phyloP scores from a whole-genome alignment of 2,888 invertebrate genomes.

The Eupeodes latifasciatus region DNA sequence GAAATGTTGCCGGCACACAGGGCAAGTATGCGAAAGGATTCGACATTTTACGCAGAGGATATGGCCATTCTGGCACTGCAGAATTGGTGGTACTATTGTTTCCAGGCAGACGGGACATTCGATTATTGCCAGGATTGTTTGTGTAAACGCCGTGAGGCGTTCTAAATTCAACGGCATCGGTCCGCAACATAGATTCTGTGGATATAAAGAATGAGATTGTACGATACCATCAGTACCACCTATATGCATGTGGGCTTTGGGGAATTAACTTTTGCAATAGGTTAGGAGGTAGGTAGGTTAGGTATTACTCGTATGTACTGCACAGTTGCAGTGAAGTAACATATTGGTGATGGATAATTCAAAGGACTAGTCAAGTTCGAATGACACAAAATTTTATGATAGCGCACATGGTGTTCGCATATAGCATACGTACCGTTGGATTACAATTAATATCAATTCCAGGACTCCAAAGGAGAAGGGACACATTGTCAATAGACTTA shows the following conservation, averaged over 20 bases:
- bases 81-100: conserved; percentile 87
- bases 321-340: no score
- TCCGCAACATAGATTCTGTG: conserved; percentile 85
- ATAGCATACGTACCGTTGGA: conserved; percentile 81
- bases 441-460: conserved; percentile 84
- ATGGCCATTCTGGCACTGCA: conserved; percentile 88
- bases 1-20: conserved; percentile 87
- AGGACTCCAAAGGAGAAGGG: conserved; percentile 85
- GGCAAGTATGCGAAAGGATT: conserved; percentile 86
- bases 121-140: conserved; percentile 85
- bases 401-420: conserved; percentile 1
- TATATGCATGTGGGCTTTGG: conserved; percentile 22
- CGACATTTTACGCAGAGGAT: conserved; percentile 87
- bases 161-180: conserved; percentile 86
- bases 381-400: conserved; percentile 33
- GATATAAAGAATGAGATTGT: conserved; percentile 51
- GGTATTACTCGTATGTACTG: no score
- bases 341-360: conserved; percentile 7
- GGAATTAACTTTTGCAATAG: conserved; percentile 17
- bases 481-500: conserved; percentile 81
- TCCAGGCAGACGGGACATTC: conserved; percentile 89
- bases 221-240: not conserved
- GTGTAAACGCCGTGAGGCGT: conserved; percentile 85
- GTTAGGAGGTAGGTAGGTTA: not conserved
- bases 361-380: not conserved